Evolutionary conservation across 2,797 vertebrate genomes (phyloP), one percentile per base, ranked within the genome.

Genomic region (Pseudochromis fuscus): DNA sequence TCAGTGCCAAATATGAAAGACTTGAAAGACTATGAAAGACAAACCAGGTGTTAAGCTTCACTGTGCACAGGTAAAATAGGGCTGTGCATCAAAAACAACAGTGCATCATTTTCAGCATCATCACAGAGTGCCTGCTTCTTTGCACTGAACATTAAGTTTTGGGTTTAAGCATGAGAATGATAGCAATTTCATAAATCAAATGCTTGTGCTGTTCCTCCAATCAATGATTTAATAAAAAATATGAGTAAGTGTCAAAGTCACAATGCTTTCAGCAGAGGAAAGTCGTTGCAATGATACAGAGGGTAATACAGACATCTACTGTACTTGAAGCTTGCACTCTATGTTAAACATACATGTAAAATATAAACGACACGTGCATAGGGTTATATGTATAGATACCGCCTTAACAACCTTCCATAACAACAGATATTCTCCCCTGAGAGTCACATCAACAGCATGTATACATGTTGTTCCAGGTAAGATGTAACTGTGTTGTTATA

Each of bases 231-330:
- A n/a, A n/a, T n/a, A n/a, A n/a, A n/a, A n/a, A n/a, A n/a, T n/a
- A n/a, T n/a, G n/a, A n/a, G n/a, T n/a, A n/a, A n/a, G n/a, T n/a
- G 28, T 37, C 51, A 66, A 52, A 24, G 70, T 72, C 63, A 70
- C 21, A 11, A 44, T 6, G 27, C 1, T n/a, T n/a, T n/a, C n/a
- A n/a, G n/a, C n/a, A n/a, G n/a, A n/a, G n/a, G n/a, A n/a, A n/a
- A n/a, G n/a, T n/a, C n/a, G n/a, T n/a, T n/a, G n/a, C n/a, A n/a
- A n/a, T n/a, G n/a, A n/a, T n/a, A n/a, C n/a, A n/a, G n/a, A n/a
- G n/a, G n/a, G n/a, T n/a, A n/a, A n/a, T 4, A 16, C 4, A 37
- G 7, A 35, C 21, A 11, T 56, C 8, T 4, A 19, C 19, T 24
- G n/a, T n/a, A n/a, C n/a, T n/a, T n/a, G n/a, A n/a, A n/a, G n/a